Evolutionary conservation across 2,888 invertebrate species (phyloP).

Genomic region (Yponomeuta plumbellus): DNA sequence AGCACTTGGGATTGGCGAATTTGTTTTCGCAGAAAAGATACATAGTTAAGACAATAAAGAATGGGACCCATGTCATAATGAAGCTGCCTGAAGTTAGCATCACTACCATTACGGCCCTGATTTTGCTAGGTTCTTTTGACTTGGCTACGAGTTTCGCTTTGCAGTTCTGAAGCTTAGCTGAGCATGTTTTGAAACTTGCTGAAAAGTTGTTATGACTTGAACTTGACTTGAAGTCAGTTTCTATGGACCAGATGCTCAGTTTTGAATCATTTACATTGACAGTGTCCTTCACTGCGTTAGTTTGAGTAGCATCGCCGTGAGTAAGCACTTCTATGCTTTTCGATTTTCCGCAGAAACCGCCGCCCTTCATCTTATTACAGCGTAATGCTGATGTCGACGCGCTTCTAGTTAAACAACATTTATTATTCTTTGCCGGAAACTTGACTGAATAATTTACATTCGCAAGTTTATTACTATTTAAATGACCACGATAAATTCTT

Average conservation of each 20-base stretch:
- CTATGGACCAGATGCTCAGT: conserved; percentile 47
- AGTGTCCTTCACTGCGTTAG: conserved; percentile 24
- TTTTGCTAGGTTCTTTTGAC: conserved; percentile 63
- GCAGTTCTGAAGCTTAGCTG: conserved; percentile 18
- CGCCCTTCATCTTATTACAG: conserved; percentile 14
- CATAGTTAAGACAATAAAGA: conserved; percentile 74
- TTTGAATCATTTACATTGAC: conserved; percentile 34
- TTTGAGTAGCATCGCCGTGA: conserved; percentile 25
- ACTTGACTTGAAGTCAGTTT: conserved; percentile 33
- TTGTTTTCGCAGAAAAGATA: conserved; percentile 73
- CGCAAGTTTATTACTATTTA: conserved; percentile 25
- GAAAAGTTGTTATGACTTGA: conserved; percentile 25
- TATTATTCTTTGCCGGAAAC: conserved; percentile 25
- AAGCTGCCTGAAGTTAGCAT: conserved; percentile 78
- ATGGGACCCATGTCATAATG: conserved; percentile 79
- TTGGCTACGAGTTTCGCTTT: conserved; percentile 25
- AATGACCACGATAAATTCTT: conserved; percentile 49
- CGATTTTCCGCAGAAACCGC: conserved; percentile 31
- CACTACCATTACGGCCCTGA: conserved; percentile 79
- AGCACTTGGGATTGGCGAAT: conserved; percentile 60
- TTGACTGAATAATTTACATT: conserved; percentile 29
- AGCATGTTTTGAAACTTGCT: conserved; percentile 19
- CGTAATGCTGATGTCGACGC: conserved; percentile 38
- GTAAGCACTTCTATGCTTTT: conserved; percentile 49
- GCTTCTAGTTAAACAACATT: conserved; percentile 42